Evolutionary conservation across 2,888 invertebrate species (phyloP), one percentile per base, ranked within the genome.

Genomic region (Clostera curtula): DNA sequence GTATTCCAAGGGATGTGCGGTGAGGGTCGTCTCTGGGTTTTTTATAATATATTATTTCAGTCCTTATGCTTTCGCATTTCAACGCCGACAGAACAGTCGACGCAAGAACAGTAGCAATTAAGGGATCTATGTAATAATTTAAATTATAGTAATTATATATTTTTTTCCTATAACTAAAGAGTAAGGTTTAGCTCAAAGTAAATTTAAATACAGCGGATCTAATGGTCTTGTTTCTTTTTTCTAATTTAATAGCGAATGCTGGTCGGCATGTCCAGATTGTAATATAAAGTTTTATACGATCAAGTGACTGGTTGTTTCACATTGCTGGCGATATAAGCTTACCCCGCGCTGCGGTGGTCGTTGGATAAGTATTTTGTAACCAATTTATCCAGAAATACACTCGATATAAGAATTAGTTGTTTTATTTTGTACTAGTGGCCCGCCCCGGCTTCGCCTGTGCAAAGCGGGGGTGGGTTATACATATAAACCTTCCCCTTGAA

Each of bases 351-450:
- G 50, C 42, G 45, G 59, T 57, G 59, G 58, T 62, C 71, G 65
- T 59, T 63, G 69, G 69, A 65, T 71, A 71, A 76, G 73, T 70
- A 80, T 82, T 80, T 83, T 83, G 76, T 83, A 83, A 80, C 79
- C 82, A 66, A 66, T 77, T 77, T 80, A 83, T 83, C 65, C 83
- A 74, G 71, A 77, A 82, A 82, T 83, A 83, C 77, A 83, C 80
- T 82, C 73, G 75, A 72, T 82, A 74, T 83, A 83, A 83, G 83
- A 74, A 69, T 68, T 47, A 55, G 51, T 72, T 49, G 75, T 79
- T 76, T 82, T 56, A 71, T 76, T 79, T 56, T 7, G 15, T 23
- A 3, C 11, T 5, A 28, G 25, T 27, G 19, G 24, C 20, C 27
- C 11, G n/a, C 4, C 5, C 12, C 13, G 20, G 5, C 19, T 19